These are phyloP conservation scores for Sceloporus undulatus DNA, from an alignment of 2,113 vertebrate genomes.

Conservation along the genomic window DNA sequence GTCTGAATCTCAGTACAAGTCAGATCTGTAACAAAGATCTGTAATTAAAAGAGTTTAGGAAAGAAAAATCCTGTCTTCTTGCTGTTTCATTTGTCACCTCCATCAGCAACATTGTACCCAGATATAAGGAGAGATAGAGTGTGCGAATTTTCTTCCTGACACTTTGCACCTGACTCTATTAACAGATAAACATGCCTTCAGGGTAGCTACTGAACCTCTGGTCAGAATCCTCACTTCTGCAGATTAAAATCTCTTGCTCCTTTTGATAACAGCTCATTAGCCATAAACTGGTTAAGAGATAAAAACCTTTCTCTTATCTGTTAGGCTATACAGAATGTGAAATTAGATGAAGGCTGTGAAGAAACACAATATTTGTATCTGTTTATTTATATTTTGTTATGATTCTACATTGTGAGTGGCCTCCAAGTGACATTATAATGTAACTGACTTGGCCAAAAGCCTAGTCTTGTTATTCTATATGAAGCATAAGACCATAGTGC, in stretches of 20 bases:
- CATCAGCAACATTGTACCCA: constrained; percentile 1
- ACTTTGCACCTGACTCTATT: constrained; percentile 19
- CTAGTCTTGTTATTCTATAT: no score
- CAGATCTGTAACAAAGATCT: not conserved
- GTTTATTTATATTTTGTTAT: no score
- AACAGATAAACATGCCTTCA: constrained; percentile 28
- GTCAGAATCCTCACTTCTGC: not conserved
- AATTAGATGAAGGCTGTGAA: no score
- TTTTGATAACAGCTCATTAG: constrained; percentile 24
- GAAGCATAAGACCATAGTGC: no score
- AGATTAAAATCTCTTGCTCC: constrained; percentile 26
- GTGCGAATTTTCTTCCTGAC: constrained; percentile 6
- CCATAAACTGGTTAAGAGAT: not conserved
- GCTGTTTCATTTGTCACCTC: not conserved
- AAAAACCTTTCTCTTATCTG: not conserved
- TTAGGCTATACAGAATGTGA: no score
- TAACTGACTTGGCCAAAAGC: no score
- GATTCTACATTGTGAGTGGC: no score
- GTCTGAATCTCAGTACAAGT: not conserved
- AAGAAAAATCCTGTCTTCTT: not conserved
- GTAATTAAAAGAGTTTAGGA: constrained; percentile 11
- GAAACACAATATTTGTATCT: no score
- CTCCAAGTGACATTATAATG: no score
- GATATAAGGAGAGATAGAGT: constrained; percentile 26
- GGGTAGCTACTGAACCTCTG: not conserved